phyloP scores from a whole-genome alignment of 2,797 vertebrate species.

The Chaetophractus vellerosus region DNA sequence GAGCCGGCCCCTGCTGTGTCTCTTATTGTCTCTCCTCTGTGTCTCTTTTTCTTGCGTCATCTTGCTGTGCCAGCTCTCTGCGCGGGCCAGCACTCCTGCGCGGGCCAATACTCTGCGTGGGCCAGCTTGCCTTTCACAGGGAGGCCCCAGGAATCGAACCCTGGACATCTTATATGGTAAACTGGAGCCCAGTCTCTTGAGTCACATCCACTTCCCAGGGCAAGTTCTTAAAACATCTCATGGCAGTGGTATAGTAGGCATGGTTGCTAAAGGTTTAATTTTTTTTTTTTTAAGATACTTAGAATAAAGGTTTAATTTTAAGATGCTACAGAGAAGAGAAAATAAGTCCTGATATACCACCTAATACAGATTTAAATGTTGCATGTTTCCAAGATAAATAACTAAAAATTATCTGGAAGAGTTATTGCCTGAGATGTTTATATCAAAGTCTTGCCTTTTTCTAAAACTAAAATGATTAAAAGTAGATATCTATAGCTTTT shows the following conservation, averaged over 20 bases:
- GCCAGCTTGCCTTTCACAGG: too few species aligned
- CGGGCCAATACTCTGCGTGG: too few species aligned
- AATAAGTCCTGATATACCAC: neutral
- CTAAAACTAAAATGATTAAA: neutral
- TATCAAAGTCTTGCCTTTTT: constrained; percentile 22
- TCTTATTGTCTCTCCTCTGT: too few species aligned
- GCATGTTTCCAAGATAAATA: constrained; percentile 12
- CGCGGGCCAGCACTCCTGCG: too few species aligned
- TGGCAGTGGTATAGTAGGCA: neutral
- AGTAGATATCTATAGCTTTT: neutral
- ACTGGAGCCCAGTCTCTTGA: too few species aligned
- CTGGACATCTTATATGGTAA: too few species aligned
- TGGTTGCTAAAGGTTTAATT: neutral
- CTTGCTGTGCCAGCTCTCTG: too few species aligned
- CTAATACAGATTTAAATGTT: neutral
- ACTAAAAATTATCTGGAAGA: constrained; percentile 14
- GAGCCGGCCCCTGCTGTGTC: too few species aligned
- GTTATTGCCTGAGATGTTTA: neutral
- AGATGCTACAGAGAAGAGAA: neutral
- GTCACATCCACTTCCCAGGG: too few species aligned
- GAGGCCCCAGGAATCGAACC: too few species aligned
- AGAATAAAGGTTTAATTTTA: constrained; percentile 46
- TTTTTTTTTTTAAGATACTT: too few species aligned
- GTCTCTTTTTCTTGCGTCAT: too few species aligned
- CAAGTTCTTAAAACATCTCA: constrained; percentile 28